Evolutionary conservation across 2,888 invertebrate species (phyloP), one percentile per base, ranked within the genome.

Genomic region (Hemicrepidius hirtus): DNA sequence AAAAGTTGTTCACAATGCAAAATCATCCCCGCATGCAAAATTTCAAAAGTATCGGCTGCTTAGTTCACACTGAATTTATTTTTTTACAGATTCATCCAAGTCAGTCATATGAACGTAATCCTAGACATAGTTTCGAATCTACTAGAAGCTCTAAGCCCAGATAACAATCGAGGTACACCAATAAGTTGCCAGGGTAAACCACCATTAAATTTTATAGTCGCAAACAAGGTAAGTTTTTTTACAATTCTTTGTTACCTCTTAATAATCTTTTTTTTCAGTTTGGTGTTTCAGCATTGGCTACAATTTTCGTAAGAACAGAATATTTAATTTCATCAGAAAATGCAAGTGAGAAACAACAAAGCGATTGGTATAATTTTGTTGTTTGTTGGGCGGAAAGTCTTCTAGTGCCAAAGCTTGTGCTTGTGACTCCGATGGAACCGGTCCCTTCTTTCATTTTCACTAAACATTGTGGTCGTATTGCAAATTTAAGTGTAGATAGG

Each of bases 321-420:
- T 85, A 85, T 70, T 78, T 89, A 21, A 86, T 87, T 55, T 85
- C 87, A 0, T 81, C 84, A 3, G 82, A 82, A 28, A 81, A 82
- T 28, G 80, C 79, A 5, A 81, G 79, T 3, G 84, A 84, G 32
- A 82, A 82, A 46, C 85, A 87, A 67, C 80, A 80, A 50, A 77
- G 76, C 21, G 83, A 83, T 28, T 91, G 90, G 90, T 88, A 85
- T 9, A 88, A 88, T 74, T 91, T 90, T 84, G 85, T 91, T 4
- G 86, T 87, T 71, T 87, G 87, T 0, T 83, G 90, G 60, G 88
- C 89, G 0, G 83, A 90, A 32, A 87, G 88, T 0, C 80, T 88
- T 0, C 46, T 71, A 16, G 57, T 57, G 37, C 75, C 73, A 21
- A 71, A 68, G 12, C 82, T 82, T 72, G 76, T 66, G n/a, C 55